Percentiles rank a stretch among this genome's conserved stretches.
Conservation (phyloP, 2,113 vertebrate genomes). For the Puntigrus tetrazona region DNA sequence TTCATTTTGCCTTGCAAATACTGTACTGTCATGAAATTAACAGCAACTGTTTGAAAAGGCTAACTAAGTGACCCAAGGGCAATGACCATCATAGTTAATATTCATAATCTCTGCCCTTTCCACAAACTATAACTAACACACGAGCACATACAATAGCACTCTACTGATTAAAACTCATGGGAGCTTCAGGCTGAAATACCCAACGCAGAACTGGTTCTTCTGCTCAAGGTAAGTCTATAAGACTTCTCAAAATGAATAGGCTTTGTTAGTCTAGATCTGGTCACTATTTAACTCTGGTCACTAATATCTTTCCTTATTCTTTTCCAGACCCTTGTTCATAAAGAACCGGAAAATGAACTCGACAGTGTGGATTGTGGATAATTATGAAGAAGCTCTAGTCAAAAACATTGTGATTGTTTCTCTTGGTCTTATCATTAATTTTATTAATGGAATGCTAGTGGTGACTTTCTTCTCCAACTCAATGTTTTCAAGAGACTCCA, state of each 20-base stretch:
- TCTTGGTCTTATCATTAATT: conserved; percentile 42
- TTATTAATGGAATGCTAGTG: conserved; percentile 49
- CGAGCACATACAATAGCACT: neutral
- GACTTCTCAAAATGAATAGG: neutral
- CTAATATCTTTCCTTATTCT: neutral
- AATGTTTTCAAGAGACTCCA: conserved; percentile 45
- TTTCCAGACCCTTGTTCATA: neutral
- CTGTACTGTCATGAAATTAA: neutral
- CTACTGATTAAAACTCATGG: neutral
- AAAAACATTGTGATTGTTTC: conserved; percentile 45
- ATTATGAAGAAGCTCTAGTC: conserved; percentile 41
- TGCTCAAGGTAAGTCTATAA: neutral
- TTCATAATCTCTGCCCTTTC: conserved; percentile 2
- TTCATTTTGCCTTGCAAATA: neutral
- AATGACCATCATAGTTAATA: neutral
- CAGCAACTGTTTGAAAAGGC: neutral
- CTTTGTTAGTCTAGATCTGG: neutral
- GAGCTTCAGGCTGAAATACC: neutral
- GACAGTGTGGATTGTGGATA: neutral
- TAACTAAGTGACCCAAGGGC: neutral
- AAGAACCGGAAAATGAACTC: conserved; percentile 7
- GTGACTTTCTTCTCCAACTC: conserved; percentile 34
- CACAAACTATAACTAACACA: neutral
- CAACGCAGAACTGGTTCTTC: neutral
- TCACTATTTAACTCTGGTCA: neutral